Conservation (phyloP, 2,797 vertebrate species). For the Diceros bicornis region DNA sequence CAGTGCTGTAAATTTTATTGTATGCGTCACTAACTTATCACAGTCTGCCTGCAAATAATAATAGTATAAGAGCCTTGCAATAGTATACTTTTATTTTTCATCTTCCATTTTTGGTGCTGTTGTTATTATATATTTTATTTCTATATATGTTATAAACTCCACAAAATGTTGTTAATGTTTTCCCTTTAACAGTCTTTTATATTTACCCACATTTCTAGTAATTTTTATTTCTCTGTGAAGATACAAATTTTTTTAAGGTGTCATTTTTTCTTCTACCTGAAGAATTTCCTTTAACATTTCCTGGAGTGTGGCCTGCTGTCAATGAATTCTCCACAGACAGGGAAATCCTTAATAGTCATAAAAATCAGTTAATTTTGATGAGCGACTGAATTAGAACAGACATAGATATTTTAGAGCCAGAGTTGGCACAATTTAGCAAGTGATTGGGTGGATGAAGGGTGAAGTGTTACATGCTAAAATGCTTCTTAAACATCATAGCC, state of each 20-base stretch:
- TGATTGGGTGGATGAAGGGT: background rate
- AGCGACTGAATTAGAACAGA: background rate
- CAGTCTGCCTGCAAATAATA: background rate
- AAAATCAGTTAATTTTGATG: background rate
- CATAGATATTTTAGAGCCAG: background rate
- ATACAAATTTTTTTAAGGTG: background rate
- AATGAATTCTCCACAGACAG: background rate
- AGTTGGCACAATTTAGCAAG: background rate
- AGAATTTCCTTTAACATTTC: slow-evolving; percentile 5
- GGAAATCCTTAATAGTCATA: background rate
- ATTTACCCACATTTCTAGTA: background rate
- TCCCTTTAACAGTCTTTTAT: background rate
- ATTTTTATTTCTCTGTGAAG: background rate
- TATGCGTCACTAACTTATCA: background rate
- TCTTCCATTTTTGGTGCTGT: background rate
- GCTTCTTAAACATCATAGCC: background rate
- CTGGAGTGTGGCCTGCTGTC: background rate
- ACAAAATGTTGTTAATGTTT: background rate
- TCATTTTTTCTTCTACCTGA: background rate
- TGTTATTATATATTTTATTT: background rate
- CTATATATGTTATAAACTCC: background rate
- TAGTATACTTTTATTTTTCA: background rate
- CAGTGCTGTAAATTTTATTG: background rate
- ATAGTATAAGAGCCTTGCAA: background rate
- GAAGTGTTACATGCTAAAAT: background rate